A percentile compares a stretch with the other conserved stretches of the same genome.
These are phyloP conservation scores for Coregonus sp. DNA, from an alignment of 2,797 vertebrate species.

Conservation along the genomic window DNA sequence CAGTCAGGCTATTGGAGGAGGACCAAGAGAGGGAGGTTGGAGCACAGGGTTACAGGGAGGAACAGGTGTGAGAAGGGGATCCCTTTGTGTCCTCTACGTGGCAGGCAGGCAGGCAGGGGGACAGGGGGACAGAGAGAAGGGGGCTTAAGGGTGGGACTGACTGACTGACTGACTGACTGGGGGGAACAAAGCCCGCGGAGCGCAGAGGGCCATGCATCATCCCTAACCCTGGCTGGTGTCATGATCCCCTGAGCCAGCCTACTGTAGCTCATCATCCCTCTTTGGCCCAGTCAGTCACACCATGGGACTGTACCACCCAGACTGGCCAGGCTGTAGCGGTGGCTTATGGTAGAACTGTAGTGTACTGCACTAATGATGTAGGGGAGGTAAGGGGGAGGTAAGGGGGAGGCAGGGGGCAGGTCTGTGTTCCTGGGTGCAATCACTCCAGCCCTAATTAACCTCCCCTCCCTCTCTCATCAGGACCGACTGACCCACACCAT, in stretches of 20 bases:
- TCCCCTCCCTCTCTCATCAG: constrained; percentile 5
- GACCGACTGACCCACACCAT: not conserved
- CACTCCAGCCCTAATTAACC: constrained; percentile 17
- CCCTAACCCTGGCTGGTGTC: not conserved
- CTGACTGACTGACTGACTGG: not conserved
- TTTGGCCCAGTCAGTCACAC: not conserved
- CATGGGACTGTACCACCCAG: not conserved
- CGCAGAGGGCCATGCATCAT: not conserved
- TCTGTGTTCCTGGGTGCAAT: not conserved
- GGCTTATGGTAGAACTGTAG: not conserved
- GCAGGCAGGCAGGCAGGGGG: not conserved
- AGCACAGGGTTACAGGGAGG: constrained; percentile 1
- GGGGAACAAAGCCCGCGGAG: not conserved
- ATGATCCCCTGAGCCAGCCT: not conserved
- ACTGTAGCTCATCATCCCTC: not conserved
- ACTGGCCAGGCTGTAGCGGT: not conserved
- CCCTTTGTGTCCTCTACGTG: constrained; percentile 8
- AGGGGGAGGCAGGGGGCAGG: not conserved
- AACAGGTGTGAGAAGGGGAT: constrained; percentile 25
- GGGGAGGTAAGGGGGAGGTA: not conserved
- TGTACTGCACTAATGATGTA: too few species aligned
- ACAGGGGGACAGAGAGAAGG: not conserved
- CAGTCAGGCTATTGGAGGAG: too few species aligned
- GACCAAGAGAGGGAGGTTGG: not conserved
- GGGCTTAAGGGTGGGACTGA: not conserved